phyloP scores from a whole-genome alignment of 1,140 invertebrate genomes.

The Drosophila eugracilis region DNA sequence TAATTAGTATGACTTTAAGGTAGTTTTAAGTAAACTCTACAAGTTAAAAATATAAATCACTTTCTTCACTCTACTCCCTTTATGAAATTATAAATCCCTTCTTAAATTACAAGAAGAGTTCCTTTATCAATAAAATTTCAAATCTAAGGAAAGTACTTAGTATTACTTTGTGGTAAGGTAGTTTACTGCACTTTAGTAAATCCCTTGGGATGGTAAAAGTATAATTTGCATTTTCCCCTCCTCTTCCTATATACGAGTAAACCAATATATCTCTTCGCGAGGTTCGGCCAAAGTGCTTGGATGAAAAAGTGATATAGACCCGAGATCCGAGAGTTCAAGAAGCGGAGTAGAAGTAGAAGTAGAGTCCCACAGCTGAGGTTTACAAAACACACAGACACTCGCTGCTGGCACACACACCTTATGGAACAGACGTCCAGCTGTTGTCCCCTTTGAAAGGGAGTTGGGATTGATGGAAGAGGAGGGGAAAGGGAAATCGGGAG shows the following conservation, averaged over 20 bases:
- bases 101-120: no score
- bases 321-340: conserved; percentile 1
- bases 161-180: not conserved
- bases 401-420: conserved; percentile 21
- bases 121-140: no score
- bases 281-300: conserved; percentile 27
- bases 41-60: no score
- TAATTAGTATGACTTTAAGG: no score
- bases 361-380: conserved; percentile 38
- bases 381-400: conserved; percentile 29
- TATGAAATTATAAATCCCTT: no score
- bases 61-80: no score
- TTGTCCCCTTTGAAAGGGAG: conserved; percentile 40
- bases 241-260: not conserved
- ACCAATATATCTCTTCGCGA: not conserved
- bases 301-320: not conserved
- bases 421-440: conserved; percentile 36
- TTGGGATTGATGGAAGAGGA: conserved; percentile 4
- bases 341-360: not conserved
- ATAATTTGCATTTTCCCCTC: not conserved
- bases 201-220: not conserved
- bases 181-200: not conserved
- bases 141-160: no score
- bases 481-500: not conserved
- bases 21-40: no score